Evolutionary conservation across 2,888 invertebrate species (phyloP), one percentile per base, ranked within the genome.

Genomic region (Oscheius onirici): DNA sequence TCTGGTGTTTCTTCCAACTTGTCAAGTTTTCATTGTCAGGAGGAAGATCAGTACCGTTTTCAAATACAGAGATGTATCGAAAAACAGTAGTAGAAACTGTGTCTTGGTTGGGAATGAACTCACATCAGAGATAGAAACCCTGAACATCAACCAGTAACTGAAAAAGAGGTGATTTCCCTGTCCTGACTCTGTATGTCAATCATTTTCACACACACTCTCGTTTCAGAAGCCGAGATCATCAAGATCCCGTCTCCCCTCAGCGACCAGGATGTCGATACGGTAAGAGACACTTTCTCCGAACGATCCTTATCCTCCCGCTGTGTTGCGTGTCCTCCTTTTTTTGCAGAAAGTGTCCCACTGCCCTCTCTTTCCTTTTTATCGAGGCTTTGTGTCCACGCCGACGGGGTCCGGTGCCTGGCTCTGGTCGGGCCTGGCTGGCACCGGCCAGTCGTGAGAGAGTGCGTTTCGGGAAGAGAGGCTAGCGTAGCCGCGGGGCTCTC

Each of bases 181-280:
- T 34, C 34, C 34, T 34, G 34, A 5, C 34, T 34, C 34, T 34
- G 34, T 34, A 3, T 34, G 34, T 34, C 8, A 6, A 6, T 8
- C 8, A 8, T 34, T 34, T 34, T 43, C 24, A 2, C 13, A 13
- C 17, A 34, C 34, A 6, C 8, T 34, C 34, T 34, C 34, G 44
- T 71, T 71, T 1, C 71, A 71, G 71, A 71, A 26, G 71, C 58
- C 15, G 71, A 71, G 40, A 55, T 71, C 44, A 49, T 55, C 43
- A 66, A 66, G 34, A 55, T 71, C 11, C 71, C 71, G 22, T 44
- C 69, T 17, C 43, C 66, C 15, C 71, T 65, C 5, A 51, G 17
- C 17, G 71, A 71, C n/a, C 34, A 66, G 46, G 71, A 71, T 28
- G 26, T 43, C 10, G 71, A 71, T 57, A 71, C 71, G 71, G 71